A percentile compares a stretch with the other conserved stretches of the same genome.
These are phyloP conservation scores for Vanacampus margaritifer DNA, from an alignment of 2,113 vertebrate genomes.

Conservation along the genomic window DNA sequence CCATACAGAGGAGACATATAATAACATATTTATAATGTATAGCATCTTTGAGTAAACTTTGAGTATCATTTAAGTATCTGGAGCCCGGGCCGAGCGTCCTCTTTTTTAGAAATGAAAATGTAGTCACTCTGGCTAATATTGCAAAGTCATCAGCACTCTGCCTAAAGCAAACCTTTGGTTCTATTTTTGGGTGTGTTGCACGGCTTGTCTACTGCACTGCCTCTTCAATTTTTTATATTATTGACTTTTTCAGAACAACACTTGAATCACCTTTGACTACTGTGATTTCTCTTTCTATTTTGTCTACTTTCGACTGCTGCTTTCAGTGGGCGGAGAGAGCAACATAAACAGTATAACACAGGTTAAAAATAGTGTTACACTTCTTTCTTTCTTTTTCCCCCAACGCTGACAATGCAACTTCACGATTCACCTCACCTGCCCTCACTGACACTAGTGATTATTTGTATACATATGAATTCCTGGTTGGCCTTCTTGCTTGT, in stretches of 20 bases:
- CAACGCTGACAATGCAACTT: neutral
- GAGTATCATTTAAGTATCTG: too few relatives aligned
- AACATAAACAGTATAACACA: constrained; percentile 1
- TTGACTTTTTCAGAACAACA: constrained; percentile 36
- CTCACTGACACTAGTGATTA: neutral
- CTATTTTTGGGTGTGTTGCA: constrained; percentile 19
- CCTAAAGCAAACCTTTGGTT: neutral
- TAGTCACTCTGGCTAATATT: neutral
- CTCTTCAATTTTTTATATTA: constrained; percentile 15
- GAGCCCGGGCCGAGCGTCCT: too few relatives aligned
- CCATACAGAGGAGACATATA: too few relatives aligned
- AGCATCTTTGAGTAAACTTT: too few relatives aligned
- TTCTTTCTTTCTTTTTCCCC: too few relatives aligned
- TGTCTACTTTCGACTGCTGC: constrained; percentile 12
- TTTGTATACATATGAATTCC: neutral
- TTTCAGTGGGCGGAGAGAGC: neutral
- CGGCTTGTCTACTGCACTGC: constrained; percentile 18
- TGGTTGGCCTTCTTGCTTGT: too few relatives aligned
- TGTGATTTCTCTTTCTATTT: constrained; percentile 14
- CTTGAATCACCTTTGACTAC: constrained; percentile 11
- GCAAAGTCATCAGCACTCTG: neutral
- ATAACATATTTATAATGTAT: too few relatives aligned
- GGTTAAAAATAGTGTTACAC: neutral
- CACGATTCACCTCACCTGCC: neutral
- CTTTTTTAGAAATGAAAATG: too few relatives aligned